Evolutionary conservation across 1,140 invertebrate species (phyloP).

Genomic region (Drosophila pachea): DNA sequence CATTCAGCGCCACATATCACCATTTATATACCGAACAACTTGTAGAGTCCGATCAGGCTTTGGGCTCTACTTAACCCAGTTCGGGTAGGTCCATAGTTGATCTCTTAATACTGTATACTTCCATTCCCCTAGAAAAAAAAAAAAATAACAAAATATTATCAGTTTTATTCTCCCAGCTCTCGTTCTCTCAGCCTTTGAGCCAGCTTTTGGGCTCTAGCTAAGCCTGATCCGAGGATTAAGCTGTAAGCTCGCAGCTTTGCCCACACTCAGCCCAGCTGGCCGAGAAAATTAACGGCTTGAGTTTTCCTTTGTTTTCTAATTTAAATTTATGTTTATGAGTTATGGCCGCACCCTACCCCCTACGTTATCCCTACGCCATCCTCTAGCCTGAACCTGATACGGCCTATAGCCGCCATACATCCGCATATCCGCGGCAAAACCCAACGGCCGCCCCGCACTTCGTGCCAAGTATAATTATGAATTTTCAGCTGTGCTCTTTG

Average conservation of each 20-base stretch:
- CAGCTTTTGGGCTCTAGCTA: no score
- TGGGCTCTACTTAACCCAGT: no score
- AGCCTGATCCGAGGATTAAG: background rate
- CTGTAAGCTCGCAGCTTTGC: background rate
- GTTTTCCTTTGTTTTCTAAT: constrained; percentile 73
- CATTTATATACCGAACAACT: constrained; percentile 4
- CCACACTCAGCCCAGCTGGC: background rate
- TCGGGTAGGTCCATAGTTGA: no score
- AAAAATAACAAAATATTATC: no score
- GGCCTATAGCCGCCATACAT: constrained; percentile 10
- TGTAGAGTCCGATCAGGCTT: background rate
- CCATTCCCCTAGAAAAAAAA: no score
- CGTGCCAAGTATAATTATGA: constrained; percentile 61
- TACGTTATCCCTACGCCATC: no score
- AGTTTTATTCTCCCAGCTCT: no score
- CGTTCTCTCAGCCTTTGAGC: no score
- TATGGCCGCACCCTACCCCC: constrained; percentile 34
- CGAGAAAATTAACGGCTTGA: constrained; percentile 60
- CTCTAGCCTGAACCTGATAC: constrained; percentile 12
- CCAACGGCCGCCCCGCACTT: background rate
- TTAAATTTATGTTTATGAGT: constrained; percentile 77
- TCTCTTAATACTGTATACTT: no score
- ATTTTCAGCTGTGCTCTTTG: constrained; percentile 43
- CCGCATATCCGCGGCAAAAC: background rate
- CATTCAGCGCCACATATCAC: constrained; percentile 19